Base-by-base conservation (phyloP, 1,140 invertebrate genomes). In the Sitodiplosis mosellana region DNA sequence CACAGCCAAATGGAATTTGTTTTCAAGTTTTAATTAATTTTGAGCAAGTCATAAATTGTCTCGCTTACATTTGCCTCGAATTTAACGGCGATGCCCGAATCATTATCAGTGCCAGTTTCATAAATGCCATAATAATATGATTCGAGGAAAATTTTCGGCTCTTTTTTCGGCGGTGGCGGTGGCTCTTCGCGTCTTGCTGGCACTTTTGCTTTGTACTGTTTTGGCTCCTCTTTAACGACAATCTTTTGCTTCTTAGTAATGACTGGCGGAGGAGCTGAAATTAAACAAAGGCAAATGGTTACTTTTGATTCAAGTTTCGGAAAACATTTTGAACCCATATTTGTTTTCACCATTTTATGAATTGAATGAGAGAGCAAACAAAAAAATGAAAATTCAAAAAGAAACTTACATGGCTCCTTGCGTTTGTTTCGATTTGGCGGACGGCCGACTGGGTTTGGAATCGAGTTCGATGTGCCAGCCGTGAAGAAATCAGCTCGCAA, bases 401-500 rank as follows among this genome's bases (percentile, higher is more conserved):
- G 6, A 10, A 33, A 34, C 45, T 27, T 33, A 33, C 22, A 46
- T 34, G 22, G 45, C n/a, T 46, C 22, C 4, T 21, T 18, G 18
- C 43, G 22, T 19, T 46, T 46, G 18, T 46, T 27, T 12, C 45
- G 55, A 51, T 53, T 46, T 36, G 15, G 48, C 38, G 15, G 53
- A 54, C 51, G 55, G 42, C 36, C 44, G 38, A 40, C 46, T 33
- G 33, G 50, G 48, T 48, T 41, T 48, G 22, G 37, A 56, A 58
- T 52, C 34, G 48, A 51, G 36, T 52, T 56, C 44, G 51, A 44
- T 56, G 51, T 48, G 54, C 52, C 52, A 54, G 40, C 41, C 51
- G 53, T 51, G 54, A 50, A 50, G 49, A 52, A 17, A 46, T 52
- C 15, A 49, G 33, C 56, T 66, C 50, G 52, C 62, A 49, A 55